Base-by-base conservation (phyloP, 2,113 vertebrate species). In the Xenotilapia leptura region DNA sequence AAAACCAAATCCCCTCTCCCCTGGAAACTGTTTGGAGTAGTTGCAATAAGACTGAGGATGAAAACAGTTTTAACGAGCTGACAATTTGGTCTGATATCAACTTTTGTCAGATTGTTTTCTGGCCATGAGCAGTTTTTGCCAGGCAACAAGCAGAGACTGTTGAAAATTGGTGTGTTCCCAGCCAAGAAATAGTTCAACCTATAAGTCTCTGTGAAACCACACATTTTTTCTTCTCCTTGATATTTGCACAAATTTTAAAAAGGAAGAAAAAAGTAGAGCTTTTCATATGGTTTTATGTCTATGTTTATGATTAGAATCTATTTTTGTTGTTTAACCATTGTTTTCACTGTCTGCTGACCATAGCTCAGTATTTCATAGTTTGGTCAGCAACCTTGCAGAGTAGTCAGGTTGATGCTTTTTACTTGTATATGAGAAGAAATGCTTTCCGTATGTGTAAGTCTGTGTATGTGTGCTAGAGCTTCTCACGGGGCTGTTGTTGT, bases 401-500 rank as follows among this genome's bases (percentile, higher is more conserved):
- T 82, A 28, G 33, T 55, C 56, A 68, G 17, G 53, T 53, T 81
- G 21, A 88, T 51, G 19, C 17, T 9, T 80, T 88, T 86, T 83
- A 85, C 60, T 80, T 42, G 55, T 36, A 45, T 51, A 80, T 53
- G 42, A 47, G 14, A 80, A 31, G 60, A 81, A 54, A 60, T 68
- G 45, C 73, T 75, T 82, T 79, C 33, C 83, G 84, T 80, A 45
- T 68, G 70, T 79, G 55, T 80, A 40, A 56, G 79, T 80, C 23
- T 53, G 14, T 51, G 51, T 51, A 36, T 38, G 80, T 83, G 68
- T 88, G 79, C 81, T 38, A 3, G 85, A 87, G 85, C 84, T 84
- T 96, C 91, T 94, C 91, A 80, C 26, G 40, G 87, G 85, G 85
- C 85, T 83, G 86, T 89, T 92, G 93, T 92, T 95, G 88, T 95